Evolutionary conservation across 1,140 invertebrate genomes (phyloP), one percentile per base, ranked within the genome.

Genomic region (Zaprionus ghesquierei): DNA sequence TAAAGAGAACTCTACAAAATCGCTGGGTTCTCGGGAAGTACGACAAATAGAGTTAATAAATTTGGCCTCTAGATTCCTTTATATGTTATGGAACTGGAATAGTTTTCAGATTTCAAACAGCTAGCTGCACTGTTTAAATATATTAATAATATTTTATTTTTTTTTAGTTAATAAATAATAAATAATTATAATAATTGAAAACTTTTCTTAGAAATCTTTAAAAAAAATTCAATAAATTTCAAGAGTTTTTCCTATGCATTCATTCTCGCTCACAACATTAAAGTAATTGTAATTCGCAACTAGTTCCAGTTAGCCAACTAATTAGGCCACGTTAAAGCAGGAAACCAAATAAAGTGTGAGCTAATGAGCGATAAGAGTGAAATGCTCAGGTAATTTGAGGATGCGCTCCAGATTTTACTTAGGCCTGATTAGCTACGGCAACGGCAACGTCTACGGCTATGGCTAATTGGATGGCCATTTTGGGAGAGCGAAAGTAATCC

Each of bases 391-490:
- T 20, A 20, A 38, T 38, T 15, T 38, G 49, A 51, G 49, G 23
- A 27, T 25, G 20, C 20, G 49, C 13, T n/a, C 0, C 10, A 27
- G 22, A 46, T 51, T 51, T 23, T 23, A 27, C 13, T 53, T 33
- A 35, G 22, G 31, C 35, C 53, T 68, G 63, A 68, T 72, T 72
- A 60, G 63, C 22, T 20, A 23, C 29, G 27, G 27, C 27, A 8
- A 29, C 9, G 27, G 18, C 69, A n/a, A n/a, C n/a, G n/a, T n/a
- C n/a, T n/a, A n/a, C n/a, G 27, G 27, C 27, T 29, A 29, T 29
- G 27, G 18, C 69, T 72, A 72, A 72, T 72, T 68, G 69, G 69
- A 3, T 18, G 53, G 55, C 69, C 54, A 44, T 54, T 63, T 63
- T 22, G 49, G 31, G 18, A 10, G 46, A 12, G 51, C 51, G 27